Evolutionary conservation across 2,797 vertebrate genomes (phyloP), one percentile per base, ranked within the genome.

Genomic region (Arremon aurantiirostris): DNA sequence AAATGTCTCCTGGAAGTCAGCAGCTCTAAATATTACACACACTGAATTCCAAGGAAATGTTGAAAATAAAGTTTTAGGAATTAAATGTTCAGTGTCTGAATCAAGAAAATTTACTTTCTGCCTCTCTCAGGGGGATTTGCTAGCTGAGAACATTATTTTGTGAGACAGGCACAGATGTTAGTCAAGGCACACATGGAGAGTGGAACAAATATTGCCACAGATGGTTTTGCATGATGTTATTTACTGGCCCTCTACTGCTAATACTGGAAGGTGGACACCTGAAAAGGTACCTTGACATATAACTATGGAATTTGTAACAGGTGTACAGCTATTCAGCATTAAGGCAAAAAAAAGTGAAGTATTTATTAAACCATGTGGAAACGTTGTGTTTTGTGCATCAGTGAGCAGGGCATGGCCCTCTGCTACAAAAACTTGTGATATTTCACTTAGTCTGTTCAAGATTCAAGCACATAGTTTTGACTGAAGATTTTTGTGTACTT

Each of bases 1-100:
- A 90, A 93, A 95, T 88, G 59, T 90, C 87, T 95, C 66, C 56
- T 82, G 80, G 57, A 97, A 97, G 64, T 52, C 95, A 84, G 83
- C 49, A 72, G 90, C 93, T 95, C 68, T 87, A 95, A 95, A 91
- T 93, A 89, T 69, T 83, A 12, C 63, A 60, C 44, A 76, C 24
- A 27, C 42, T 47, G 30, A 64, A 79, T 94, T 93, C 57, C 10
- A 35, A 82, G 89, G 82, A 95, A 86, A 82, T 61, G 79, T 55
- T 88, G 90, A 90, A 95, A 95, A 82, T 70, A 80, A 93, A 87
- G 56, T 86, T 94, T 92, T 72, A 47, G 85, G 93, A 91, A 96
- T 93, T 94, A 95, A 89, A 59, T 0, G 44, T 86, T 94, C 72
- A 60, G 8, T 57, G 73, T 82, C 85, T 86, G 70, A 92, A 76